Percentiles rank a stretch among this genome's conserved stretches.
phyloP scores from a whole-genome alignment of 1,140 invertebrate genomes.

The Leptestheria dahalacensis region DNA sequence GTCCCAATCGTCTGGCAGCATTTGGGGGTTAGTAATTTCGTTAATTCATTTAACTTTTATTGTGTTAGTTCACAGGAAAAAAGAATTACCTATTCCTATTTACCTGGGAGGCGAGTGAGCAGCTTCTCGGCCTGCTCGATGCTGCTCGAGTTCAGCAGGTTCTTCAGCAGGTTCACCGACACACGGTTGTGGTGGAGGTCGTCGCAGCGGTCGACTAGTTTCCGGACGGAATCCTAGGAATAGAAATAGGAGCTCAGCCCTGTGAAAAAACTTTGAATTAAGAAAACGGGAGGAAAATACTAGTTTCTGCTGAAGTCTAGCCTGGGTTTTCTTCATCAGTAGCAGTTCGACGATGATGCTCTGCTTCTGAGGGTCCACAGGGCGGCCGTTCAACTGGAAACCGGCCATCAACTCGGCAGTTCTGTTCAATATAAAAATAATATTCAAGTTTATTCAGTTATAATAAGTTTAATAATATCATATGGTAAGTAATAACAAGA shows the following conservation, averaged over 20 bases:
- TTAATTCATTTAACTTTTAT: too few relatives aligned
- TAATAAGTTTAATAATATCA: neutral
- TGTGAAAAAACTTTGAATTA: neutral
- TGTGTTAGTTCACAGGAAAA: neutral
- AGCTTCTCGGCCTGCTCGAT: slow-evolving; percentile 8
- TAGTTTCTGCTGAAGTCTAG: slow-evolving; percentile 28
- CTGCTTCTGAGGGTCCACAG: slow-evolving; percentile 31
- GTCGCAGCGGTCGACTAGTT: neutral
- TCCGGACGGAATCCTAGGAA: neutral
- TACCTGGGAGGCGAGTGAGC: slow-evolving; percentile 9
- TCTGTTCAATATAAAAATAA: slow-evolving; percentile 15
- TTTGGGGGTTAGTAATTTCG: too few relatives aligned
- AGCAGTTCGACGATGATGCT: slow-evolving; percentile 30
- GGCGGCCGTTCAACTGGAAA: slow-evolving; percentile 23
- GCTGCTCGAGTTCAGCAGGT: slow-evolving; percentile 1
- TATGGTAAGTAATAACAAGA: neutral
- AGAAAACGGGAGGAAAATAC: slow-evolving; percentile 19
- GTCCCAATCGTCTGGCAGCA: slow-evolving; percentile 8
- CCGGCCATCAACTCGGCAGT: slow-evolving; percentile 26
- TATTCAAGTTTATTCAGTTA: neutral
- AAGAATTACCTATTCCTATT: slow-evolving; percentile 6
- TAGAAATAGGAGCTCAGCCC: neutral
- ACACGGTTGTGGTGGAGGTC: neutral
- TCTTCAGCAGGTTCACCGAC: neutral
- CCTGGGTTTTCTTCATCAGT: slow-evolving; percentile 32